phyloP scores from a whole-genome alignment of 2,113 vertebrate species.

The Barnardius zonarius region DNA sequence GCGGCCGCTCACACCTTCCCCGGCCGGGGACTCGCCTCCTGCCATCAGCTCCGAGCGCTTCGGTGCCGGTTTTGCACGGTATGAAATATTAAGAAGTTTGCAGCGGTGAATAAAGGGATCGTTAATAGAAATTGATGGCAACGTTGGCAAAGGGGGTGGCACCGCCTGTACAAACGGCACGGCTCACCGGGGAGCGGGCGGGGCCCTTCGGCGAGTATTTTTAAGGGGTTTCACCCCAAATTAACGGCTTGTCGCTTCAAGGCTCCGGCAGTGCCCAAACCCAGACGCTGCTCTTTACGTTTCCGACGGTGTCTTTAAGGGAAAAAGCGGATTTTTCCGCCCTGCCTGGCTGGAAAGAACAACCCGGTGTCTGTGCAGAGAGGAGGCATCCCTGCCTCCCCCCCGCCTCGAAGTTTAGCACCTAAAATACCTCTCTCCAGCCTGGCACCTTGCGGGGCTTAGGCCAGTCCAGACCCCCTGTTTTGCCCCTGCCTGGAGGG shows the following conservation, averaged over 20 bases:
- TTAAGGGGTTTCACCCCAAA: slow-evolving; percentile 24
- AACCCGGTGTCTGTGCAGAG: background rate
- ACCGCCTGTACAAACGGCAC: background rate
- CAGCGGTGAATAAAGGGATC: slow-evolving; percentile 54
- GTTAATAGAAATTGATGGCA: slow-evolving; percentile 57
- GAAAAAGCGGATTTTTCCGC: background rate
- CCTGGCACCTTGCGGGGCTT: background rate
- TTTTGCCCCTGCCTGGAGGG: background rate
- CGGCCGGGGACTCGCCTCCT: background rate
- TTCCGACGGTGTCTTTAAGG: background rate
- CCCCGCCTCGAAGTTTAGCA: background rate
- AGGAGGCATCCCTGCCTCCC: background rate
- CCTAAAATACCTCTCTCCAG: background rate
- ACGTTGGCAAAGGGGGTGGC: slow-evolving; percentile 26
- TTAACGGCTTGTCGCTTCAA: background rate
- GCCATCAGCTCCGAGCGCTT: background rate
- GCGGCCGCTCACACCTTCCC: background rate
- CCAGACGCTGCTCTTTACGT: background rate
- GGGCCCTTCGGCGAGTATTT: background rate
- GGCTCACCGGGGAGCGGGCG: background rate
- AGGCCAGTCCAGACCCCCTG: background rate
- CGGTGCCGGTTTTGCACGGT: slow-evolving; percentile 16
- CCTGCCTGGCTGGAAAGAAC: background rate
- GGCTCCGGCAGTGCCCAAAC: background rate
- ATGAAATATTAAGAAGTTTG: slow-evolving; percentile 71